Conservation (phyloP, 2,113 vertebrate species). For the Barbus barbus region DNA sequence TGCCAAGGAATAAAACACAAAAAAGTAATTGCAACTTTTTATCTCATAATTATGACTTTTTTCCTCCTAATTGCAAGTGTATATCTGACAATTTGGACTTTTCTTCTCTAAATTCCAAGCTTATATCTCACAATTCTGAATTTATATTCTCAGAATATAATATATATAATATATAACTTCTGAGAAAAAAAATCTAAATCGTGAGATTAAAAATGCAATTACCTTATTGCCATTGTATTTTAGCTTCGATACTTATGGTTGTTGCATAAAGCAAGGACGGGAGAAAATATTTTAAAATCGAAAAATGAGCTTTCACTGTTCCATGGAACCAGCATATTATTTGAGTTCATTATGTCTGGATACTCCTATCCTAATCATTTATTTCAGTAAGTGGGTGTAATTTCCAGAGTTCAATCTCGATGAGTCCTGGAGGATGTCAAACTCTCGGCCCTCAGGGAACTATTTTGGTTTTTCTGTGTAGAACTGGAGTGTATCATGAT, state of each 20-base stretch:
- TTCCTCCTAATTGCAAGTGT: no score
- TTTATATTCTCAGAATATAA: no score
- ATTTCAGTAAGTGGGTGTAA: background rate
- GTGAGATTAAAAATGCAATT: no score
- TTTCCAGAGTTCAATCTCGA: background rate
- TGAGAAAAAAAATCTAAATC: no score
- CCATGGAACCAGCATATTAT: background rate
- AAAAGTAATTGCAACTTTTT: no score
- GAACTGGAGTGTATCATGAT: constrained; percentile 60
- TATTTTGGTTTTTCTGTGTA: constrained; percentile 28
- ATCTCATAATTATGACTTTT: no score
- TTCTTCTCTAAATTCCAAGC: no score
- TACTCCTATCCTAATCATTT: background rate
- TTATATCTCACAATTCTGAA: no score
- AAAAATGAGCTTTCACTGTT: background rate
- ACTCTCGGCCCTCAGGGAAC: constrained; percentile 13
- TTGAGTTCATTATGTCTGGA: background rate
- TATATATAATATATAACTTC: no score
- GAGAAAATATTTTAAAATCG: background rate
- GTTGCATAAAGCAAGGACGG: background rate
- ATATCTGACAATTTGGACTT: no score
- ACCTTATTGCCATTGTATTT: no score
- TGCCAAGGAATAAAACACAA: no score
- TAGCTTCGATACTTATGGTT: background rate
- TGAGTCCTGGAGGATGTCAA: background rate